Evolutionary conservation across 2,797 vertebrate species (phyloP), one percentile per base, ranked within the genome.

Genomic region (Cuculus canorus): DNA sequence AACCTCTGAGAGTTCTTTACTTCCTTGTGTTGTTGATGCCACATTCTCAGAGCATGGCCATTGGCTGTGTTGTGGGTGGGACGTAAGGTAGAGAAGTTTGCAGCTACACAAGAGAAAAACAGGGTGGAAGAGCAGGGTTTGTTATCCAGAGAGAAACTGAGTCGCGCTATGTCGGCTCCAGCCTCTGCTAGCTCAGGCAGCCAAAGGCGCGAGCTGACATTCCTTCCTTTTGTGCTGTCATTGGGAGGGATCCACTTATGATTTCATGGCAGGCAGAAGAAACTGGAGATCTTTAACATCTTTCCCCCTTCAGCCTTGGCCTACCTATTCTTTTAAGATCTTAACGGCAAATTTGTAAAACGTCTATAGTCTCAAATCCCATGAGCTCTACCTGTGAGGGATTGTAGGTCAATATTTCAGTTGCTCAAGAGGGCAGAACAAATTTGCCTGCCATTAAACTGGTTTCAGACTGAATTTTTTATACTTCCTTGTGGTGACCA

Each of bases 151-250:
- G 63, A 50, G 3, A 47, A 63, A 35, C 17, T 32, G 66, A 23
- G 19, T 50, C 27, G 25, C n/a, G 5, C 23, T 13, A 24, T 24
- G 30, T 30, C 5, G 48, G 30, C 52, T 70, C n/a, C 70, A 30
- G 10, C 14, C 37, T 69, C 47, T 0, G 0, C 43, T 59, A 2
- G 6, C 41, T 85, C 41, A 1, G 7, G 11, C 48, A 47, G 60
- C 52, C 76, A 17, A 1, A 11, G 47, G 33, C 63, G 39, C 63
- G 85, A 88, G 39, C 66, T 83, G 11, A 2, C 0, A 60, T 92
- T 60, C 73, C 50, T 60, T 61, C 63, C 19, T 83, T 37, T 64
- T 10, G 2, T 41, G 14, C 41, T 32, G 1, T 30, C 27, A 5
- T n/a, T 27, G 13, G 27, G 33, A 83, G 24, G 17, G 54, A 50